Conservation (phyloP, 1,140 invertebrate genomes). For the Bursaphelenchus mucronatus region DNA sequence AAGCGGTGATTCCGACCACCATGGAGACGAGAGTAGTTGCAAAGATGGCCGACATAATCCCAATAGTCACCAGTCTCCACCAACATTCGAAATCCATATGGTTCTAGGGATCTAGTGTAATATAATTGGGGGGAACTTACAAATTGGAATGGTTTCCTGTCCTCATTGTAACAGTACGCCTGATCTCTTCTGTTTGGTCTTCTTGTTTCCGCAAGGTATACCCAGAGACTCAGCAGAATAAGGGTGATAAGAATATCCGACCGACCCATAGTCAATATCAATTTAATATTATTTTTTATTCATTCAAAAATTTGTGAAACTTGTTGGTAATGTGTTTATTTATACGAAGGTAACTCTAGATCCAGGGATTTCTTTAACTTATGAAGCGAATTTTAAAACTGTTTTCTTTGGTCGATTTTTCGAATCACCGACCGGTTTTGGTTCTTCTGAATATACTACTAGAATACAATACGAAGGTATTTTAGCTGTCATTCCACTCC, state of each 20-base stretch:
- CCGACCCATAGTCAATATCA: background rate
- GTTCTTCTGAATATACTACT: background rate
- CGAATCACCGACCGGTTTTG: conserved; percentile 6
- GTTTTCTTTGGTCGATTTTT: background rate
- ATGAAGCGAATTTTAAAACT: conserved; percentile 1
- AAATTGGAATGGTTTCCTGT: background rate
- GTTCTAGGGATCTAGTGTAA: background rate
- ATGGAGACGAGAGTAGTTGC: background rate
- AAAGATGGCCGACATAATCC: background rate
- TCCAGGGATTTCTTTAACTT: too few species aligned
- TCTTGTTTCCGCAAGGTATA: background rate
- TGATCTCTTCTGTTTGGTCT: background rate
- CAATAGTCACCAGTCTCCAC: background rate
- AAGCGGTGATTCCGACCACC: background rate
- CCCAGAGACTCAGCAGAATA: background rate
- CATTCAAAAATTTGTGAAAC: background rate
- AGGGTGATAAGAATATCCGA: background rate
- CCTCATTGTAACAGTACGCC: background rate
- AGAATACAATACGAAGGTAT: background rate
- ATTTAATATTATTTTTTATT: background rate
- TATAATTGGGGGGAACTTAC: conserved; percentile 3
- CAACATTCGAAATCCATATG: conserved; percentile 17
- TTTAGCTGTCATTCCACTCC: background rate
- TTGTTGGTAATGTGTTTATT: conserved; percentile 1
- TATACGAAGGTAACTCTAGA: background rate